phyloP scores from a whole-genome alignment of 2,113 vertebrate genomes.

The Gobiocypris rarus region DNA sequence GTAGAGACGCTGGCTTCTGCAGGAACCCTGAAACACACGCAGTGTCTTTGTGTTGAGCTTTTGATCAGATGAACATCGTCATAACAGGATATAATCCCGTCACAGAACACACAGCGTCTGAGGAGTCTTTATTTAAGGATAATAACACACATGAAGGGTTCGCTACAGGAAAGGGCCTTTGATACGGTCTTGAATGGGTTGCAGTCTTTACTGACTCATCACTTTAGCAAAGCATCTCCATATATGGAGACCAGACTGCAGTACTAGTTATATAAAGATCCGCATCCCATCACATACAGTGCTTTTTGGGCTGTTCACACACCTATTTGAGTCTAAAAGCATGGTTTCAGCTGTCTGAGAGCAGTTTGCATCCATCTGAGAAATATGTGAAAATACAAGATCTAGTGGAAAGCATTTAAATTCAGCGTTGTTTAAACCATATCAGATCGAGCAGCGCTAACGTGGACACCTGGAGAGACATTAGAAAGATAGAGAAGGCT shows the following conservation, averaged over 20 bases:
- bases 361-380: neutral
- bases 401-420: too few relatives aligned
- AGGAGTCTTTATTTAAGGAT: neutral
- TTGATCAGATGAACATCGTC: neutral
- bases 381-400: neutral
- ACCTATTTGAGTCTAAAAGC: neutral
- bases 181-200: neutral
- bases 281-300: neutral
- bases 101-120: neutral
- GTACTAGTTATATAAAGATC: neutral
- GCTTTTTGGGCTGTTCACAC: too few relatives aligned
- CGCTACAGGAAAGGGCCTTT: neutral
- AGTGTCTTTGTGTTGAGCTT: neutral
- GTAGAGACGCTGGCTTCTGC: constrained; percentile 78
- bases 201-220: neutral
- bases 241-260: neutral
- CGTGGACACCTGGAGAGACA: too few relatives aligned
- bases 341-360: neutral
- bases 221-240: neutral
- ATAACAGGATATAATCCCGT: neutral
- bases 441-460: too few relatives aligned
- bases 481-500: too few relatives aligned
- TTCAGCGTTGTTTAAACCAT: too few relatives aligned
- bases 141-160: neutral
- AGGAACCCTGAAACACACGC: constrained; percentile 72